Evolutionary conservation across 2,888 invertebrate species (phyloP).

Genomic region (Stenichneumon culpator): DNA sequence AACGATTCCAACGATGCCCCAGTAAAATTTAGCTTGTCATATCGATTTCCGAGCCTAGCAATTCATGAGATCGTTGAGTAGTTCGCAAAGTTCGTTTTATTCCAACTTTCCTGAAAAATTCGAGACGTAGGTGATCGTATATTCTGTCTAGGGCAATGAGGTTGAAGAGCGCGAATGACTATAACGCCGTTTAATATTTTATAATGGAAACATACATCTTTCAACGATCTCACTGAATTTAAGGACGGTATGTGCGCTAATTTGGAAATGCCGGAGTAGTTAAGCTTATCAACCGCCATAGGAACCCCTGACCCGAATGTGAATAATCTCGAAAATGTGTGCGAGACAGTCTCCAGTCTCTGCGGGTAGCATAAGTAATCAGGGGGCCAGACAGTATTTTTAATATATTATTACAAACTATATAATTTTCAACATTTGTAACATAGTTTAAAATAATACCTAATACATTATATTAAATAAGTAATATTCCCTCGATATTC

Average conservation of each 20-base stretch:
- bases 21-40: too few relatives aligned
- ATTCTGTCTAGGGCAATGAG: background rate
- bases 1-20: too few relatives aligned
- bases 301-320: background rate
- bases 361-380: background rate
- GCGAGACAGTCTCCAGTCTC: background rate
- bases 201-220: background rate
- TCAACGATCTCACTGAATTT: slow-evolving; percentile 4
- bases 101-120: background rate
- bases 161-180: background rate
- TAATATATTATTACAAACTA: too few relatives aligned
- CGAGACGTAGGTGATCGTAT: background rate
- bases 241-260: background rate
- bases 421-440: too few relatives aligned
- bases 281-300: background rate
- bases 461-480: background rate
- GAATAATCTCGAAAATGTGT: background rate
- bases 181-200: background rate
- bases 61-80: too few relatives aligned
- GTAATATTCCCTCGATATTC: background rate
- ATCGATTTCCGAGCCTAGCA: too few relatives aligned
- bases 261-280: too few relatives aligned
- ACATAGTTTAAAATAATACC: too few relatives aligned
- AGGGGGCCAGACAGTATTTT: background rate
- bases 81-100: too few relatives aligned